Evolutionary conservation across 37 sponge, comb jelly and placozoan genomes (phyloP).

Genomic region (Halisarca cf. caerulea): DNA sequence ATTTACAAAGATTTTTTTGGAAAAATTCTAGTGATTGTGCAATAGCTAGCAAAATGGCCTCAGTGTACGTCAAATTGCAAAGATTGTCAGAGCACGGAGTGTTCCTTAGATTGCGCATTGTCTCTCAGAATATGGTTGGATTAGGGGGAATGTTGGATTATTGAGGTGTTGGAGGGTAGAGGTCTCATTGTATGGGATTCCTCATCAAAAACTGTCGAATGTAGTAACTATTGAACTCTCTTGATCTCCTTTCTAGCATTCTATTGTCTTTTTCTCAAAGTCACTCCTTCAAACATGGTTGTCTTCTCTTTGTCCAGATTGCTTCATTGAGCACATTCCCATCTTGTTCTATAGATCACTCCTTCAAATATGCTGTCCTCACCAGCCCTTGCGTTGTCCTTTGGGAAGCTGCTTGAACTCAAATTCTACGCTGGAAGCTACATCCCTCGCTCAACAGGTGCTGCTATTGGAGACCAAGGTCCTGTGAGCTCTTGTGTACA

Average conservation of each 20-base stretch:
- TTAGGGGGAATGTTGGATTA: no score
- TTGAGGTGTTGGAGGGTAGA: no score
- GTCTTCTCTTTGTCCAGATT: not conserved
- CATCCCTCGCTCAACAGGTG: slow-evolving; percentile 16
- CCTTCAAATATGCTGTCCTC: slow-evolving; percentile 57
- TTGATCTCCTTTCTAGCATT: not conserved
- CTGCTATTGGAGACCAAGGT: not conserved
- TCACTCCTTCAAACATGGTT: no score
- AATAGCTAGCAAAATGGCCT: no score
- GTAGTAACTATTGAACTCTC: not conserved
- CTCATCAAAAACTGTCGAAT: no score
- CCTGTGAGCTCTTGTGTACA: slow-evolving; percentile 58
- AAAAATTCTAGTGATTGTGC: no score
- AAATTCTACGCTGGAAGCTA: slow-evolving; percentile 79
- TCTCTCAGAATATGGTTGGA: no score
- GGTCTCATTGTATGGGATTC: no score
- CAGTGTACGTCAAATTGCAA: no score
- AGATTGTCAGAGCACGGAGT: no score
- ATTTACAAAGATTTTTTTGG: no score
- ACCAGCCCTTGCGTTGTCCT: slow-evolving; percentile 82
- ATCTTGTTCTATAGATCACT: slow-evolving; percentile 35
- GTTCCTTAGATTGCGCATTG: no score
- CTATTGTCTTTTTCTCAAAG: not conserved
- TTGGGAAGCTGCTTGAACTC: slow-evolving; percentile 94
- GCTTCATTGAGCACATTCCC: slow-evolving; percentile 2